These are phyloP conservation scores for Tetramorium simillimum DNA, from an alignment of 1,140 invertebrate genomes.

Conservation along the genomic window DNA sequence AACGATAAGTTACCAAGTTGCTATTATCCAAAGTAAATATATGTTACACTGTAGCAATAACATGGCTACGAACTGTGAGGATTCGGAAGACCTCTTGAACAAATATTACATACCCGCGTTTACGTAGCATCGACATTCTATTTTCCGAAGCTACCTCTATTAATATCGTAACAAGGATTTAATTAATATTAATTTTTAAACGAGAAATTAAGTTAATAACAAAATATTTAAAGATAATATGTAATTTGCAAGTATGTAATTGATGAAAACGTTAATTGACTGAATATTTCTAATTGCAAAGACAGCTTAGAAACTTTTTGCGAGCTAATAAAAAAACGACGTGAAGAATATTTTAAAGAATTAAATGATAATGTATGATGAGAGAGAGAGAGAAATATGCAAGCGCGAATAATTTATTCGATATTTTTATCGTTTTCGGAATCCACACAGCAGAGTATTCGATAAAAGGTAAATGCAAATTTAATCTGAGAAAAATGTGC, in stretches of 20 bases:
- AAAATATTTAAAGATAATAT: background rate
- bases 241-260: background rate
- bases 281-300: background rate
- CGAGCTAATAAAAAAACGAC: background rate
- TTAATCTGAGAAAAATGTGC: slow-evolving; percentile 22
- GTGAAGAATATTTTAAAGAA: slow-evolving; percentile 2
- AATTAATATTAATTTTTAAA: background rate
- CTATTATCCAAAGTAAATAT: slow-evolving; percentile 44
- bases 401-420: background rate
- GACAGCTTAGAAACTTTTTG: background rate
- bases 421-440: slow-evolving; percentile 12
- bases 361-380: slow-evolving; percentile 5
- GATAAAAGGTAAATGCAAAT: slow-evolving; percentile 18
- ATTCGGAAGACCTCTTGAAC: slow-evolving; percentile 18
- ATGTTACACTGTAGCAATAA: slow-evolving; percentile 27
- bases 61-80: background rate
- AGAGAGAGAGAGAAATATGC: background rate
- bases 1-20: slow-evolving; percentile 46
- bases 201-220: background rate
- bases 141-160: background rate
- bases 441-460: background rate
- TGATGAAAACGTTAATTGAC: background rate
- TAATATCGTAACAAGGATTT: background rate
- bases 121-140: background rate
- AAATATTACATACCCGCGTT: slow-evolving; percentile 5